Percentiles rank a stretch among this genome's conserved stretches.
Evolutionary conservation across 2,113 vertebrate genomes (phyloP).

Genomic region (Eonycteris spelaea): DNA sequence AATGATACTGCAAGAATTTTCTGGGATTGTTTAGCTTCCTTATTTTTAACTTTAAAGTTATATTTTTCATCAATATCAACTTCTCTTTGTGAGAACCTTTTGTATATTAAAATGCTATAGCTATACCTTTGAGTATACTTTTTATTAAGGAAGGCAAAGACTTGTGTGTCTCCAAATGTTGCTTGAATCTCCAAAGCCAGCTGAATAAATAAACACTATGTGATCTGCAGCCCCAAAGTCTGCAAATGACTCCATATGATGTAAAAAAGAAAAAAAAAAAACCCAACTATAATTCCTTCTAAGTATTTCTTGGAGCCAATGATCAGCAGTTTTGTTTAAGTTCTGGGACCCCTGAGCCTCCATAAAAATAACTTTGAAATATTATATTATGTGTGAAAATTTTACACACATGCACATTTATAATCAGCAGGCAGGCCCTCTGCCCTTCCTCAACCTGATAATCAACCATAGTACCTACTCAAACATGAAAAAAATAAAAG

Average conservation of each 20-base stretch:
- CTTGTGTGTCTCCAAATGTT: slow-evolving; percentile 71
- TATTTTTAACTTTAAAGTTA: slow-evolving; percentile 77
- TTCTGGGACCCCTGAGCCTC: slow-evolving; percentile 60
- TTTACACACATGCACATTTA: slow-evolving; percentile 77
- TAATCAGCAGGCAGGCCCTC: slow-evolving; percentile 71
- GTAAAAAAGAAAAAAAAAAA: slow-evolving; percentile 49
- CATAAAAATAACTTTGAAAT: slow-evolving; percentile 74
- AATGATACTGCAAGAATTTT: slow-evolving; percentile 38
- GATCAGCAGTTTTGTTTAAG: slow-evolving; percentile 71
- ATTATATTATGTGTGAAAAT: slow-evolving; percentile 74
- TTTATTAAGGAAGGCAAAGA: slow-evolving; percentile 70
- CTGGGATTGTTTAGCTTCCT: slow-evolving; percentile 43
- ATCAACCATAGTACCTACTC: slow-evolving; percentile 69
- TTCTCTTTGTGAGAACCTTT: slow-evolving; percentile 34
- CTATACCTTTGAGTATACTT: slow-evolving; percentile 68
- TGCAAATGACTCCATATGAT: slow-evolving; percentile 71
- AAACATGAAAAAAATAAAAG: slow-evolving; percentile 70
- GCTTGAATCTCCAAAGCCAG: slow-evolving; percentile 80
- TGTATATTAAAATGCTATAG: slow-evolving; percentile 53
- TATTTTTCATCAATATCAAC: slow-evolving; percentile 60
- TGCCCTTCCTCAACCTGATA: slow-evolving; percentile 65
- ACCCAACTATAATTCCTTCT: slow-evolving; percentile 59
- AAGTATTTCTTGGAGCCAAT: slow-evolving; percentile 67
- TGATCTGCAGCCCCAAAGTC: slow-evolving; percentile 72
- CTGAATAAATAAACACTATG: slow-evolving; percentile 79